These are phyloP conservation scores for Stomatorhinus walkeri DNA, from an alignment of 2,797 vertebrate species.

Conservation along the genomic window DNA sequence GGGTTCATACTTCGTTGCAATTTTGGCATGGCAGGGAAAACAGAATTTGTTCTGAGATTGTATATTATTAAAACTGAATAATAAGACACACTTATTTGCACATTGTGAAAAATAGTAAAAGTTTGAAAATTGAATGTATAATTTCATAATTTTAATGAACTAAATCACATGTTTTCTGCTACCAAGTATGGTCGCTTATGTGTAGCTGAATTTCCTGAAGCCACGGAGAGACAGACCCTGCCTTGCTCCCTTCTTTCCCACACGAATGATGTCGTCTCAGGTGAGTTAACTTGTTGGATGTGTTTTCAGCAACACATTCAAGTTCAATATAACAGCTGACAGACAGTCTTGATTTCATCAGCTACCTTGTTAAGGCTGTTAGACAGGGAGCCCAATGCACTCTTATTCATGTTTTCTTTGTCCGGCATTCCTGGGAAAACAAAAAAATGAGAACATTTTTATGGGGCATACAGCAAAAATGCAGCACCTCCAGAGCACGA, in stretches of 20 bases:
- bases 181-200: background rate
- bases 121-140: background rate
- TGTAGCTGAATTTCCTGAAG: background rate
- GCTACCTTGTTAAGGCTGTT: conserved; percentile 82
- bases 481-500: background rate
- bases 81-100: background rate
- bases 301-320: background rate
- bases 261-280: background rate
- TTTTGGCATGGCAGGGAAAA: background rate
- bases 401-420: conserved; percentile 83
- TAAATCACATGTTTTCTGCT: background rate
- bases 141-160: background rate
- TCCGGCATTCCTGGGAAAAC: conserved; percentile 77
- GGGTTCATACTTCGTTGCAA: background rate
- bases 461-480: background rate
- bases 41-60: background rate
- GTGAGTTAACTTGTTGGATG: background rate
- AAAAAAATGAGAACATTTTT: conserved; percentile 13
- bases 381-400: conserved; percentile 65
- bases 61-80: background rate
- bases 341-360: background rate
- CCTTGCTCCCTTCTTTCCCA: background rate
- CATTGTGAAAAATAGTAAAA: background rate
- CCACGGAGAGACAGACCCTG: background rate
- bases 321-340: background rate